Evolutionary conservation across 1,140 invertebrate species (phyloP).

Genomic region (Geopemphigus sp.): DNA sequence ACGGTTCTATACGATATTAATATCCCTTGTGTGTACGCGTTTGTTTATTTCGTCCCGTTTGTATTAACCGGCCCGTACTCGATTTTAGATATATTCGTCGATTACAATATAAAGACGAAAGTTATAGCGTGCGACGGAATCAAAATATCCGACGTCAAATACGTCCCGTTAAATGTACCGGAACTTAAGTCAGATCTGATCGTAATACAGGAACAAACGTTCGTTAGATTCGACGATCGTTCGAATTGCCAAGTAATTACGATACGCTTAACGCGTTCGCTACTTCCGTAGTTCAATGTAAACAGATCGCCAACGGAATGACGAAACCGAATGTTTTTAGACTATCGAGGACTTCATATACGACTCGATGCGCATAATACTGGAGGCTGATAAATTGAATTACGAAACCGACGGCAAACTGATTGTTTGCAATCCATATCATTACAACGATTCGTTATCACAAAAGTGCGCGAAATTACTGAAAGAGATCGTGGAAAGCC

Average conservation of each 20-base stretch:
- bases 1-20: not conserved
- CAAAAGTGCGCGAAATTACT: not conserved
- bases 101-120: conserved; percentile 2
- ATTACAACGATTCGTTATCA: not conserved
- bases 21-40: not conserved
- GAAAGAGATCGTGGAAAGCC: not conserved
- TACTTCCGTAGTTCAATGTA: not conserved
- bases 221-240: not conserved
- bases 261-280: no score
- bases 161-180: not conserved
- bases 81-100: not conserved
- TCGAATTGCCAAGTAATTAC: conserved; percentile 8
- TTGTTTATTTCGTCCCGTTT: not conserved
- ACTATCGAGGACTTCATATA: not conserved
- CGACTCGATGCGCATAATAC: not conserved
- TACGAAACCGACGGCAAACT: not conserved
- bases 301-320: not conserved
- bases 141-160: not conserved
- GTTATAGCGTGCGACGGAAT: conserved; percentile 5
- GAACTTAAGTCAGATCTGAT: not conserved
- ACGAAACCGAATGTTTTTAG: not conserved
- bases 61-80: not conserved
- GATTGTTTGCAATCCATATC: conserved; percentile 5
- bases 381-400: not conserved
- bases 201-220: conserved; percentile 1